These are phyloP conservation scores for Chalcosyrphus nemorum DNA, from an alignment of 2,888 invertebrate species.

Conservation along the genomic window DNA sequence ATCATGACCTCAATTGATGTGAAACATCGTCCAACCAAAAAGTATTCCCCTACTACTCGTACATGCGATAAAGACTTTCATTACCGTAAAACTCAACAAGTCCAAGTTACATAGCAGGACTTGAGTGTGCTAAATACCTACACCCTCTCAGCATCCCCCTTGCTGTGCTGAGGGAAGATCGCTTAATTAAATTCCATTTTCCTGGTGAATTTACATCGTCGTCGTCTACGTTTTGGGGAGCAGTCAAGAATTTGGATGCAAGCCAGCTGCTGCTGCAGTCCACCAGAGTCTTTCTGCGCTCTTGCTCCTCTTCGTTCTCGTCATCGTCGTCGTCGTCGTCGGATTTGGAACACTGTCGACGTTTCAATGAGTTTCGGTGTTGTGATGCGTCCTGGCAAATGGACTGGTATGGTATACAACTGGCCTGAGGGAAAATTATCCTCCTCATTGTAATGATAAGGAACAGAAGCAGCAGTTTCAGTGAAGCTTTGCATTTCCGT, in stretches of 20 bases:
- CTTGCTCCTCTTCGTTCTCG: not conserved
- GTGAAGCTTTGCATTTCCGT: conserved; percentile 8
- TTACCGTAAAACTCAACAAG: conserved; percentile 2
- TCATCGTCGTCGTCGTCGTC: no score
- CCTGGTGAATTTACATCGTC: conserved; percentile 58
- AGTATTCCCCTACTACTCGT: not conserved
- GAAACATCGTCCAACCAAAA: not conserved
- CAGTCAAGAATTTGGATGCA: conserved; percentile 54
- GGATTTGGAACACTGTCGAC: conserved; percentile 21
- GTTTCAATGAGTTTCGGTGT: conserved; percentile 27
- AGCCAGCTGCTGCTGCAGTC: conserved; percentile 42
- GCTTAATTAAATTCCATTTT: conserved; percentile 70
- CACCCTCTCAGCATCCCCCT: not conserved
- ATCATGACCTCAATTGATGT: conserved; percentile 55
- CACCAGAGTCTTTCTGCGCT: not conserved
- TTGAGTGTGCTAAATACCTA: conserved; percentile 37
- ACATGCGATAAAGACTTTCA: not conserved
- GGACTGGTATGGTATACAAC: not conserved
- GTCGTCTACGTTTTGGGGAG: not conserved
- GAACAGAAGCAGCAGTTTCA: conserved; percentile 28
- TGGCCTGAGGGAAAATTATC: not conserved
- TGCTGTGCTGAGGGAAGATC: conserved; percentile 1
- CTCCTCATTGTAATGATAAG: conserved; percentile 30
- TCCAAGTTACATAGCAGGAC: not conserved
- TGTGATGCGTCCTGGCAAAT: conserved; percentile 8